These are phyloP conservation scores for Bursaphelenchus mucronatus DNA, from an alignment of 1,140 invertebrate genomes.

Conservation along the genomic window DNA sequence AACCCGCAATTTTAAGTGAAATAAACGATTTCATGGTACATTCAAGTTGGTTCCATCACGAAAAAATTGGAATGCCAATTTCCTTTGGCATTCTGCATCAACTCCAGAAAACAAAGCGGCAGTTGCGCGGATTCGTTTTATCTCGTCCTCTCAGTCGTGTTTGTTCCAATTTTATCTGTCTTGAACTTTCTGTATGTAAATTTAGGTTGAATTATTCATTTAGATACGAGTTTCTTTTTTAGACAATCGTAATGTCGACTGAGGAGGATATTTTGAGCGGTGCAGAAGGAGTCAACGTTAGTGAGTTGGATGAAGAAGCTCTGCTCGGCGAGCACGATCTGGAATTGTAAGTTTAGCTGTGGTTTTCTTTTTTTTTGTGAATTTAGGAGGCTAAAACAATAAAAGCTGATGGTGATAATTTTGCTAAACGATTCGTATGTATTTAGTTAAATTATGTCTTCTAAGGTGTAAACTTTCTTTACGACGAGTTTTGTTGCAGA, in stretches of 20 bases:
- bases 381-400: background rate
- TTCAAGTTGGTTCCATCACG: too few species aligned
- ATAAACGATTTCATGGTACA: too few species aligned
- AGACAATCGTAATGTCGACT: constrained; percentile 3
- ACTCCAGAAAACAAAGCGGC: too few species aligned
- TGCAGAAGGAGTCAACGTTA: constrained; percentile 29
- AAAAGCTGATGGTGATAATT: background rate
- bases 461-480: constrained; percentile 20
- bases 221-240: too few species aligned
- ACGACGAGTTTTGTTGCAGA: background rate
- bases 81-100: too few species aligned
- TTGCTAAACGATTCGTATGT: background rate
- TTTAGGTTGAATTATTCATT: too few species aligned
- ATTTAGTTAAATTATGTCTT: background rate
- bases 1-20: too few species aligned
- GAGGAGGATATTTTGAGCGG: constrained; percentile 28
- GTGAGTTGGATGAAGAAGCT: constrained; percentile 35
- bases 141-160: too few species aligned
- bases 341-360: constrained; percentile 8
- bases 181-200: too few species aligned
- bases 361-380: constrained; percentile 1
- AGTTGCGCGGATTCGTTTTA: too few species aligned
- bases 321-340: constrained; percentile 35
- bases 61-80: too few species aligned
- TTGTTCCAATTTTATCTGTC: too few species aligned